A percentile compares a stretch with the other conserved stretches of the same genome.
Evolutionary conservation across 2,113 vertebrate genomes (phyloP).

Genomic region (Pygoscelis adeliae): DNA sequence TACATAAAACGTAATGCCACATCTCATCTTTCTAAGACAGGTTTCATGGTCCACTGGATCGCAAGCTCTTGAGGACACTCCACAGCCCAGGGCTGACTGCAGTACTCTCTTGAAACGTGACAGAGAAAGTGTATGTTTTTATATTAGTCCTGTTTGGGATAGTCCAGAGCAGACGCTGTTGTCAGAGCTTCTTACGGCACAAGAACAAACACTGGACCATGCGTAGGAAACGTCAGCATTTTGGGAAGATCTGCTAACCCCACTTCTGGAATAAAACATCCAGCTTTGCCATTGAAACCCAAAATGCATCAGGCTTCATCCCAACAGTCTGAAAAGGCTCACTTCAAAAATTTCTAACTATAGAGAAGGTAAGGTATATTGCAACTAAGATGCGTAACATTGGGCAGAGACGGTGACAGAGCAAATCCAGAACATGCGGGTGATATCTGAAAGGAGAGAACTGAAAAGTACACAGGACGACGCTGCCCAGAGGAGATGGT

Average conservation of each 20-base stretch:
- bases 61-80: not conserved
- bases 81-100: not conserved
- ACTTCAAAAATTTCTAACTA: not conserved
- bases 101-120: not conserved
- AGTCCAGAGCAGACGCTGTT: not conserved
- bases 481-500: not conserved
- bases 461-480: not conserved
- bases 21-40: conserved; percentile 13
- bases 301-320: not conserved
- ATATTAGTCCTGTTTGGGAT: not conserved
- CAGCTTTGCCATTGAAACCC: not conserved
- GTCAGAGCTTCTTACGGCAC: not conserved
- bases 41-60: conserved; percentile 25
- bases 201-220: not conserved
- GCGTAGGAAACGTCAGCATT: not conserved
- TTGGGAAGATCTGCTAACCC: not conserved
- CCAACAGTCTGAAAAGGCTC: not conserved
- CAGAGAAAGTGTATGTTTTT: not conserved
- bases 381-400: not conserved
- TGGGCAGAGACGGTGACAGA: not conserved
- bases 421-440: not conserved
- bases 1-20: conserved; percentile 20
- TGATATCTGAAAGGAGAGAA: not conserved
- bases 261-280: not conserved
- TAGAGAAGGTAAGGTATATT: not conserved